These are phyloP conservation scores for Chromoteleia sp. DNA, from an alignment of 2,888 invertebrate genomes.

Conservation along the genomic window DNA sequence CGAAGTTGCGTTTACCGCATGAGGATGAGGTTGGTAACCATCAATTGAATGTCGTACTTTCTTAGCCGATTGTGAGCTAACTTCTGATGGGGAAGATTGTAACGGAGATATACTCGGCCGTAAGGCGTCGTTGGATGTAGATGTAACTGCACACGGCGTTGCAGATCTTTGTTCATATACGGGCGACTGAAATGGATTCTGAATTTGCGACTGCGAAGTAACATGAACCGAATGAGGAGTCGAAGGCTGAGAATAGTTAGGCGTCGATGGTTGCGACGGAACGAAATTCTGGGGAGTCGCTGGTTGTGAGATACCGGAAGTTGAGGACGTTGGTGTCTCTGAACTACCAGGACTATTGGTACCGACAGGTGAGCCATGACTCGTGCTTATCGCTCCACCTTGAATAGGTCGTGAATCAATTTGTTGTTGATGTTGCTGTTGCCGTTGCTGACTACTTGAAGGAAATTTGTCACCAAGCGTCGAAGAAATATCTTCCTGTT, in stretches of 20 bases:
- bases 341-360: conserved; percentile 86
- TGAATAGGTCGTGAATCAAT: conserved; percentile 91
- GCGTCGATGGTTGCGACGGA: conserved; percentile 82
- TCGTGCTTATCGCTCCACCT: conserved; percentile 93
- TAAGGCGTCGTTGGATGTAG: conserved; percentile 63
- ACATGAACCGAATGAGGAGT: conserved; percentile 80
- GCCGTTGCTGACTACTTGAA: conserved; percentile 83
- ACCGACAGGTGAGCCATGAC: conserved; percentile 90
- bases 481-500: conserved; percentile 87
- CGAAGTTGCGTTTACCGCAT: conserved; percentile 77
- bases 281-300: conserved; percentile 81
- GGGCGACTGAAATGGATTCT: conserved; percentile 78
- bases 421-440: conserved; percentile 75
- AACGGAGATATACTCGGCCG: conserved; percentile 64
- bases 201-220: conserved; percentile 69
- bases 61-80: conserved; percentile 82
- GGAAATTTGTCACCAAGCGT: conserved; percentile 87
- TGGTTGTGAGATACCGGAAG: conserved; percentile 79
- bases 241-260: conserved; percentile 82
- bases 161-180: conserved; percentile 77
- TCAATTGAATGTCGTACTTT: conserved; percentile 81
- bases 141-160: conserved; percentile 76
- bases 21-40: conserved; percentile 82
- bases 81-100: conserved; percentile 69
- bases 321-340: conserved; percentile 83